Base-by-base conservation (phyloP, 2,888 invertebrate genomes). In the Tethea ocularis region DNA sequence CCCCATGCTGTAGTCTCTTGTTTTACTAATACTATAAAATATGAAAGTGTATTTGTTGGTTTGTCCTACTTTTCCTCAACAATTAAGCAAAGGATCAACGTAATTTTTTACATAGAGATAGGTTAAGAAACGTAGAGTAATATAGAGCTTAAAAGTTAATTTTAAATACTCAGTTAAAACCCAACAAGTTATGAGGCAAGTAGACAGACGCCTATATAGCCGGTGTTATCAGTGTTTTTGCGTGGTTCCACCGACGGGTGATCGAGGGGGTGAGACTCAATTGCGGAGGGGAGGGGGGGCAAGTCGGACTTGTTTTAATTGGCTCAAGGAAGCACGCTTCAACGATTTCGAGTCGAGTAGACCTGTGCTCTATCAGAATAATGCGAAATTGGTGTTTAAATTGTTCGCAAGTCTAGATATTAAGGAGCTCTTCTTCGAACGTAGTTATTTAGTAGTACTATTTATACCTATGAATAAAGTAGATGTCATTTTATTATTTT, bases 261-360 rank as follows among this genome's bases (percentile, higher is more conserved):
- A 52, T 58, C 55, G 58, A 26, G 57, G 62, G 41, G 63, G 57
- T 23, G 56, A 55, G 22, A 33, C 41, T 24, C 29, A 15, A 58
- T 36, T 23, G 22, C 54, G 57, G 63, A 58, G 60, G 58, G 65
- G 67, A 64, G 63, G 58, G 61, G 63, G 72, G 72, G 68, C 63
- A 63, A 63, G 69, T 65, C 66, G 74, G 73, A 82, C 82, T 81
- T 64, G 80, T 80, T 86, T 85, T 86, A 88, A 88, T 86, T 88
- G 84, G 84, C 82, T 81, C 80, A 79, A 87, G 89, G 89, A 89
- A 89, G 84, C 77, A 86, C 83, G 89, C 88, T 83, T 82, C 83
- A 86, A 77, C 79, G 84, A 83, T 75, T 86, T 73, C 77, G 77
- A 79, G 76, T 75, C 69, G 68, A 72, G 69, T 69, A 67, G 66